Conservation (phyloP, 1,140 invertebrate species). For the Atta colombica region DNA sequence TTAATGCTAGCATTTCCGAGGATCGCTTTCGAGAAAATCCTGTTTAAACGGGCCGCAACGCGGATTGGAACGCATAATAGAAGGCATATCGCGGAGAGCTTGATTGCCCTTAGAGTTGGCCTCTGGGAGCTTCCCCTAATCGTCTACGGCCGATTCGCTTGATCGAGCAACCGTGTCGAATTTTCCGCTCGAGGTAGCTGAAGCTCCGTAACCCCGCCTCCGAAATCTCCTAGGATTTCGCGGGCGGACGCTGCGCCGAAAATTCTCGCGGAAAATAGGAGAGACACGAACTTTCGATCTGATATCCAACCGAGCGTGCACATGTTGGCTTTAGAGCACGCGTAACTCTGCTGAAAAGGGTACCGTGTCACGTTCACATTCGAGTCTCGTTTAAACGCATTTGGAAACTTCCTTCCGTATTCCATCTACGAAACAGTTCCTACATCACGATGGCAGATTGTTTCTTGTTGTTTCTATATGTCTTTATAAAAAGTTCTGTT, state of each 20-base stretch:
- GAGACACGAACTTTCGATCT: constrained; percentile 75
- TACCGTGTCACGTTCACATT: neutral
- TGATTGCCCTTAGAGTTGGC: constrained; percentile 72
- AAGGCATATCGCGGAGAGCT: constrained; percentile 61
- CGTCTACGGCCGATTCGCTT: constrained; percentile 74
- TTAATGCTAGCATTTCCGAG: constrained; percentile 43
- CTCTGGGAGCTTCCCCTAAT: constrained; percentile 72
- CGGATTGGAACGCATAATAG: constrained; percentile 59
- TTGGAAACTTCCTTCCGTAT: constrained; percentile 51
- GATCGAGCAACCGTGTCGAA: constrained; percentile 76
- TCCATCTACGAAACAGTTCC: constrained; percentile 35
- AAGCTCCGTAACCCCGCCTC: constrained; percentile 26
- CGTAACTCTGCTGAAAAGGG: constrained; percentile 61
- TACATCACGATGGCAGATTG: neutral
- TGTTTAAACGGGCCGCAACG: constrained; percentile 40
- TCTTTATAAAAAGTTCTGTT: neutral
- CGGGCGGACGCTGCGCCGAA: constrained; percentile 67
- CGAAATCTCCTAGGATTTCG: constrained; percentile 72
- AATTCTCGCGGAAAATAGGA: constrained; percentile 75
- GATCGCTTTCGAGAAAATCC: constrained; percentile 47
- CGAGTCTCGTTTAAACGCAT: constrained; percentile 67
- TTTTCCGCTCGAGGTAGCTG: constrained; percentile 55
- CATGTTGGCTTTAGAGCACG: constrained; percentile 58
- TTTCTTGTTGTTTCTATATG: neutral
- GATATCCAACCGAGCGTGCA: constrained; percentile 71